A percentile compares a stretch with the other conserved stretches of the same genome.
These are phyloP conservation scores for Lissonota sp. DNA, from an alignment of 2,888 invertebrate genomes.

Conservation along the genomic window DNA sequence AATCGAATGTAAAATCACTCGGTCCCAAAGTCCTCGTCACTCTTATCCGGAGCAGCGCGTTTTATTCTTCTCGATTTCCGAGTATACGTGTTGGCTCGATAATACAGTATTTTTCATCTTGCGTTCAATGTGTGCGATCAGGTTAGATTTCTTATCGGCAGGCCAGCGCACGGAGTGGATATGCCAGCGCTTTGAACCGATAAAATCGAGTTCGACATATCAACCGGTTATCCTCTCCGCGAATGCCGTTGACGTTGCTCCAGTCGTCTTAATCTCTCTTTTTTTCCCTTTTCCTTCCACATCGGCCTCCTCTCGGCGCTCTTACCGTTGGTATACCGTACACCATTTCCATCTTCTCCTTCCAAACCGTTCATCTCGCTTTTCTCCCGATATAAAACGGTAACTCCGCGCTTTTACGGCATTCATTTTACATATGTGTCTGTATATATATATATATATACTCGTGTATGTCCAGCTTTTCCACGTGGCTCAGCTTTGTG, in stretches of 20 bases:
- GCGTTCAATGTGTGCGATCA: constrained; percentile 34
- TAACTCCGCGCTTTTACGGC: constrained; percentile 40
- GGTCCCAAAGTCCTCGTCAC: constrained; percentile 51
- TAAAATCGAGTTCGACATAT: constrained; percentile 67
- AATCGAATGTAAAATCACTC: constrained; percentile 61
- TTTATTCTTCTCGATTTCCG: constrained; percentile 44
- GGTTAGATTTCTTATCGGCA: constrained; percentile 56
- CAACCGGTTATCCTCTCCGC: constrained; percentile 66
- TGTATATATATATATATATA: constrained; percentile 15
- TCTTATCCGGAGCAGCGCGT: constrained; percentile 55
- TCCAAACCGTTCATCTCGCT: constrained; percentile 25
- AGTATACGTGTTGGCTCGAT: constrained; percentile 13
- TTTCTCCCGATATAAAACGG: constrained; percentile 52
- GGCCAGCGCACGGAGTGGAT: constrained; percentile 51
- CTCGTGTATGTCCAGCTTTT: background rate
- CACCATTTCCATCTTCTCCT: constrained; percentile 16
- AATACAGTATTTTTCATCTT: constrained; percentile 4
- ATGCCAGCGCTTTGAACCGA: constrained; percentile 59
- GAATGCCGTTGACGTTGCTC: constrained; percentile 51
- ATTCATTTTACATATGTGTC: constrained; percentile 6
- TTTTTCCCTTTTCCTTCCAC: constrained; percentile 26
- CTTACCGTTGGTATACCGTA: background rate
- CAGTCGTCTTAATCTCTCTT: constrained; percentile 26
- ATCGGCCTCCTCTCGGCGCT: background rate
- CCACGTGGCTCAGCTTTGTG: constrained; percentile 68